Evolutionary conservation across 1,140 invertebrate species (phyloP), one percentile per base, ranked within the genome.

Genomic region (Brachionus angularis): DNA sequence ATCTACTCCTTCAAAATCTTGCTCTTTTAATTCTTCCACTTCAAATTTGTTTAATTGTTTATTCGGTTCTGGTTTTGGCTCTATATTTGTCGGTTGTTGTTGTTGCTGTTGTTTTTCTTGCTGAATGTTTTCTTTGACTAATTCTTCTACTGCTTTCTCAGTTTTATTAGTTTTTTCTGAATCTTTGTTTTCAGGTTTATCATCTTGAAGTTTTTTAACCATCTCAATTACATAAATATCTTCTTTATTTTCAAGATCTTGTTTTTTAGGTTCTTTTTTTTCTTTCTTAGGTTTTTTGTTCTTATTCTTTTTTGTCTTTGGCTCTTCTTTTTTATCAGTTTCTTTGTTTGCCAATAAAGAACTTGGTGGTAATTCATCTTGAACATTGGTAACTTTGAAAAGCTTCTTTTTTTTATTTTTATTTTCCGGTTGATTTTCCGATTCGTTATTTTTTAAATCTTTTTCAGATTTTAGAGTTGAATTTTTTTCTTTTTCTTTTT

Each of bases 171-270:
- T n/a, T n/a, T n/a, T n/a, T n/a, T n/a, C n/a, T n/a, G n/a, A n/a
- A n/a, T n/a, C n/a, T n/a, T n/a, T n/a, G n/a, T n/a, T n/a, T n/a
- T n/a, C n/a, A n/a, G n/a, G n/a, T n/a, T n/a, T n/a, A n/a, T n/a
- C 18, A 36, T 58, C 53, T 58, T 58, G 53, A 12, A 58, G 39
- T 23, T 58, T 58, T 58, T 58, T 58, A 23, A 58, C 53, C 36
- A 58, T 39, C 16, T 58, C 53, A n/a, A 58, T 21, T 3, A 58
- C 53, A 58, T 39, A 58, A 58, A 58, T 39, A 10, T 58, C 53
- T 25, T 58, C 53, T 58, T 31, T 14, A 1, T 29, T 29, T 31
- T 12, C 25, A 14, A 3, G 4, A 10, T 50, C 25, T 25, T 50
- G 3, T 18, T 14, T 8, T 53, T 53, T 16, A 16, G 3, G 29